Evolutionary conservation across 2,888 invertebrate genomes (phyloP), one percentile per base, ranked within the genome.

Genomic region (Cacoxenus indagator): DNA sequence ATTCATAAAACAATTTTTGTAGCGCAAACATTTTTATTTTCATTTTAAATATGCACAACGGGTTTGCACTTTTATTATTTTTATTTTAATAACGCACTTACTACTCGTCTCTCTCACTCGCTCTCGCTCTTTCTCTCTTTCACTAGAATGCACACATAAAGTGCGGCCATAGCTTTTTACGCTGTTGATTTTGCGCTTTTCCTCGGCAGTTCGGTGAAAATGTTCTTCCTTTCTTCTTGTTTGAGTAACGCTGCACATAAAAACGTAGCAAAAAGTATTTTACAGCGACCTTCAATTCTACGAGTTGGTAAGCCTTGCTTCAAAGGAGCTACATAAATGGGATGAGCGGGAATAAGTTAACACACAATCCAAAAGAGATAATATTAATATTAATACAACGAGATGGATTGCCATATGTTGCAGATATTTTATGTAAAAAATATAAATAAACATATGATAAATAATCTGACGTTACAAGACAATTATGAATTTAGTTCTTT

Each of bases 161-260:
- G 37, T 43, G 55, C 24, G 62, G 45, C 67, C 72, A 80, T 81
- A 81, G 81, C 79, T 81, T 80, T 80, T 79, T 78, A 80, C 76
- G 78, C 76, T n/a, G n/a, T n/a, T 54, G 37, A 4, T 8, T 37
- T 4, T 37, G 37, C 14, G 37, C 37, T 2, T 24, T 26, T 24
- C 54, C 24, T 14, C 14, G 17, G 17, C 51, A 8, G 8, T 37
- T 37, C 51, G 19, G 14, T 9, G 14, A 46, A 17, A 11, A 24
- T 9, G 1, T 54, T 8, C 14, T 24, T 24, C 11, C 24, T 22
- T 26, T 26, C 24, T 5, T 6, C 24, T 51, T 51, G 5, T 8
- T 19, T 51, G n/a, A 8, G 19, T n/a, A 22, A 19, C 17, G 11
- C n/a, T 4, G 17, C 6, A n/a, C n/a, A n/a, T 48, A 9, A 51